phyloP scores from a whole-genome alignment of 2,888 invertebrate genomes.

The Meloe dianella region DNA sequence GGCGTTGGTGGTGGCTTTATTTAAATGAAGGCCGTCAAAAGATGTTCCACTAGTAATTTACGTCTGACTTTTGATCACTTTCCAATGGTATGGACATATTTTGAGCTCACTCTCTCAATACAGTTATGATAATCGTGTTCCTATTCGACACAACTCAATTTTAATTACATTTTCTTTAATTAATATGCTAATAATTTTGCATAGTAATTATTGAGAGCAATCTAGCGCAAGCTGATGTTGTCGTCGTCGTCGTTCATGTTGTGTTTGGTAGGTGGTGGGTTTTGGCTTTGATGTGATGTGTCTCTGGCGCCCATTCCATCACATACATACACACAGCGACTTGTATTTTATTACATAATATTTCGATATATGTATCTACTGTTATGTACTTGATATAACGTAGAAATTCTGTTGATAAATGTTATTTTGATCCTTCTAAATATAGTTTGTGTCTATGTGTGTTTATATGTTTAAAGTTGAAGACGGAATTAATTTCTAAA shows the following conservation, averaged over 20 bases:
- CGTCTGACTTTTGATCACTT: slow-evolving; percentile 56
- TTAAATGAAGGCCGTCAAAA: slow-evolving; percentile 57
- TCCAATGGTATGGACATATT: slow-evolving; percentile 54
- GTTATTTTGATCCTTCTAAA: slow-evolving; percentile 14
- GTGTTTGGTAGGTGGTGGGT: background rate
- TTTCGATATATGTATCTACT: no score
- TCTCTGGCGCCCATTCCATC: slow-evolving; percentile 26
- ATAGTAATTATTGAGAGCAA: slow-evolving; percentile 63
- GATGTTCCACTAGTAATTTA: slow-evolving; percentile 57
- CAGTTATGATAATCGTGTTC: slow-evolving; percentile 58
- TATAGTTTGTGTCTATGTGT: no score
- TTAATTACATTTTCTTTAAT: slow-evolving; percentile 64
- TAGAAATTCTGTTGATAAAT: background rate
- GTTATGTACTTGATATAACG: no score
- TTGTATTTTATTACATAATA: slow-evolving; percentile 6
- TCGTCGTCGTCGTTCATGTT: background rate
- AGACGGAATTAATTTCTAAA: slow-evolving; percentile 27
- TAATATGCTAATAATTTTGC: slow-evolving; percentile 64
- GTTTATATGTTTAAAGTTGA: slow-evolving; percentile 19
- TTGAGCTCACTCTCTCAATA: slow-evolving; percentile 50
- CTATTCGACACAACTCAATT: slow-evolving; percentile 61
- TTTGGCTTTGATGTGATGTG: slow-evolving; percentile 57
- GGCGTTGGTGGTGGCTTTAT: slow-evolving; percentile 47
- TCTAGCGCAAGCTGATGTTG: slow-evolving; percentile 59
- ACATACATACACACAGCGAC: slow-evolving; percentile 16